phyloP scores from a whole-genome alignment of 2,888 invertebrate genomes.

The Aleiodes alternator region DNA sequence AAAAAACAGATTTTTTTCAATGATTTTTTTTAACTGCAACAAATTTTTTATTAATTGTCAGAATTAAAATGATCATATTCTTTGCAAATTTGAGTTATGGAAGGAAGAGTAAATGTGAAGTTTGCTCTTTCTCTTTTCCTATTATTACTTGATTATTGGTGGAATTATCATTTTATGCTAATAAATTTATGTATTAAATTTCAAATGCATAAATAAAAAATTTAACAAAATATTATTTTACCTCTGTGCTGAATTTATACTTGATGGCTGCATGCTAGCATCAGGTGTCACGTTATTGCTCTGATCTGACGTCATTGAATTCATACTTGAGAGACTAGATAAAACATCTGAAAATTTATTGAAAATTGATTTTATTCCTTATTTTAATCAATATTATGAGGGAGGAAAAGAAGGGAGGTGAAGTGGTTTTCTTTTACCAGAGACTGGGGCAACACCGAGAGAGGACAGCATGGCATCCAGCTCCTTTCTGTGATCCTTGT shows the following conservation, averaged over 20 bases:
- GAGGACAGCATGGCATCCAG: slow-evolving; percentile 92
- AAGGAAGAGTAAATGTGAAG: no score
- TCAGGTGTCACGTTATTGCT: slow-evolving; percentile 88
- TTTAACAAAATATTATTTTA: slow-evolving; percentile 47
- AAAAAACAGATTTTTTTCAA: no score
- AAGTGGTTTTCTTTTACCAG: slow-evolving; percentile 73
- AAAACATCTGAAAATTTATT: slow-evolving; percentile 80
- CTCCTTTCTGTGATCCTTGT: slow-evolving; percentile 80
- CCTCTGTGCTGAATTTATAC: slow-evolving; percentile 78
- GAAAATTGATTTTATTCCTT: slow-evolving; percentile 1
- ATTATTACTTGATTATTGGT: no score
- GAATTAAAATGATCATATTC: no score
- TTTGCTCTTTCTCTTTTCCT: no score
- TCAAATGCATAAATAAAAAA: no score
- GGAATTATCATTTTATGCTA: no score
- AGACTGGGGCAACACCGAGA: slow-evolving; percentile 90
- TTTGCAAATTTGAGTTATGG: no score
- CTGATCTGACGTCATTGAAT: slow-evolving; percentile 87
- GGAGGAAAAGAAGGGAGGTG: no score
- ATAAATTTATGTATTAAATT: no score
- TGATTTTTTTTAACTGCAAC: no score
- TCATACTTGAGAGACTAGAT: slow-evolving; percentile 88
- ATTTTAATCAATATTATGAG: slow-evolving; percentile 29
- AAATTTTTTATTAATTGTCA: no score
- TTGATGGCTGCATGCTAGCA: slow-evolving; percentile 84